Evolutionary conservation across 1,140 invertebrate genomes (phyloP).

Genomic region (Meteorus sp.): DNA sequence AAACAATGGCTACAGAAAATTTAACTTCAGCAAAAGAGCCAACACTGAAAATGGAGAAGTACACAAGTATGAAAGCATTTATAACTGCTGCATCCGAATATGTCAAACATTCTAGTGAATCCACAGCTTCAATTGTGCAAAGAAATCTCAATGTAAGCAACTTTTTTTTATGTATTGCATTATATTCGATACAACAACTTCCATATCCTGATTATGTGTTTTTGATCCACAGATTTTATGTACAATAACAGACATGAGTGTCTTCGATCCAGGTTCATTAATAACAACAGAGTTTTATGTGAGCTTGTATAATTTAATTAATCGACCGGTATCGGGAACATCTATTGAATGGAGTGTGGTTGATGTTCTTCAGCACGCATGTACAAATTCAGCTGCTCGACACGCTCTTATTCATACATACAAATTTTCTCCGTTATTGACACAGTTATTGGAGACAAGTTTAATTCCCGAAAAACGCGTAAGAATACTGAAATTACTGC

Average conservation of each 20-base stretch:
- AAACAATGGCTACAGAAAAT: no score
- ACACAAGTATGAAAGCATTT: conserved; percentile 53
- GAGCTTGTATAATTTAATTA: conserved; percentile 58
- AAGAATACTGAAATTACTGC: conserved; percentile 53
- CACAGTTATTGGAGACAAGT: conserved; percentile 60
- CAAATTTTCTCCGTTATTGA: conserved; percentile 68
- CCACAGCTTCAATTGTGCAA: conserved; percentile 51
- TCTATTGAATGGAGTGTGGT: conserved; percentile 63
- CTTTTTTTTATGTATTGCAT: conserved; percentile 6
- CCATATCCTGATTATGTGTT: neutral
- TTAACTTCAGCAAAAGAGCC: no score
- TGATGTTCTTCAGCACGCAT: conserved; percentile 64
- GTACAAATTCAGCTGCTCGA: conserved; percentile 63
- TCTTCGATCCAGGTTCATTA: conserved; percentile 60
- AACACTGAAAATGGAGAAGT: conserved; percentile 47
- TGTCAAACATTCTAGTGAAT: conserved; percentile 52
- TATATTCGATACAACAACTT: neutral
- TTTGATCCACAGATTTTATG: conserved; percentile 54
- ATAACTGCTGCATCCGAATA: conserved; percentile 53
- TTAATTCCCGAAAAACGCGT: conserved; percentile 53
- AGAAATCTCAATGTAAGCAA: conserved; percentile 56
- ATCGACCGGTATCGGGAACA: conserved; percentile 40
- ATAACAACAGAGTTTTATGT: conserved; percentile 60
- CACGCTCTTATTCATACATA: conserved; percentile 68
- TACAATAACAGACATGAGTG: conserved; percentile 54